These are phyloP conservation scores for Chironomus riparius DNA, from an alignment of 2,888 invertebrate species.

Conservation along the genomic window DNA sequence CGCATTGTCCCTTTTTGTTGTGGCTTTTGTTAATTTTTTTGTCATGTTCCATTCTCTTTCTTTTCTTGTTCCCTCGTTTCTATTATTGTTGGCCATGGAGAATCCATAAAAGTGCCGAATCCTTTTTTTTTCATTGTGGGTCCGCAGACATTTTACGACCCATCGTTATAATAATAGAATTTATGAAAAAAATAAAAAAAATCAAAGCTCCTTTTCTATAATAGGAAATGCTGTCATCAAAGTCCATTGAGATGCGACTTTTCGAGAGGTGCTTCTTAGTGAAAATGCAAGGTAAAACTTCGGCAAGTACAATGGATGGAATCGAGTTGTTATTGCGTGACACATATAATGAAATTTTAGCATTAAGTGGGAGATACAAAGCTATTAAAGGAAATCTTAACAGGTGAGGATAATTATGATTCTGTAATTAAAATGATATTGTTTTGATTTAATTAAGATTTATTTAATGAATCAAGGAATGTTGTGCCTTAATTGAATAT, in stretches of 20 bases:
- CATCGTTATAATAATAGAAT: not conserved
- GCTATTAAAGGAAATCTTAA: not conserved
- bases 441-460: not conserved
- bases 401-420: not conserved
- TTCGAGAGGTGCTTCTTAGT: conserved; percentile 28
- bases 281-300: conserved; percentile 28
- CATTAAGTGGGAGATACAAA: not conserved
- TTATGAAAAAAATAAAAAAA: not conserved
- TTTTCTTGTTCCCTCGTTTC: not conserved
- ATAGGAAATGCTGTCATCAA: not conserved
- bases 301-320: not conserved
- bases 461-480: not conserved
- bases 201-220: not conserved
- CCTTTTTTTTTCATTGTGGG: too few species aligned
- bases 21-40: too few species aligned
- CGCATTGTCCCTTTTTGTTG: not conserved
- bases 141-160: too few species aligned
- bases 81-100: too few species aligned
- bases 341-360: conserved; percentile 1
- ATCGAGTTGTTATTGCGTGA: conserved; percentile 4
- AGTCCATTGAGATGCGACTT: conserved; percentile 27
- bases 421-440: too few species aligned
- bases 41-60: not conserved
- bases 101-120: too few species aligned
- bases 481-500: not conserved